Evolutionary conservation across 1,140 invertebrate species (phyloP).

Genomic region (Monochamus saltuarius): DNA sequence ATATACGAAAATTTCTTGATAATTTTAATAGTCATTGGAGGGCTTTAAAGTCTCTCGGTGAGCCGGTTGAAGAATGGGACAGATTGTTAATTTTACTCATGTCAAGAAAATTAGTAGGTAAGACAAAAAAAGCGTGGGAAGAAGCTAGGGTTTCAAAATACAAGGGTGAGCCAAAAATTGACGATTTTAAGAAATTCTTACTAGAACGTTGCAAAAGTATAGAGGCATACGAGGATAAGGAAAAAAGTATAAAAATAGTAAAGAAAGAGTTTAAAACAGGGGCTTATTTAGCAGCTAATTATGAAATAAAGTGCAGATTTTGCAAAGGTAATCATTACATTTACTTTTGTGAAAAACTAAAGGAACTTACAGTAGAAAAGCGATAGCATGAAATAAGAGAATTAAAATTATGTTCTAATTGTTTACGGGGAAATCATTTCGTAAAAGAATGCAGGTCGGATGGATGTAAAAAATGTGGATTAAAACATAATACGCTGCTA

Average conservation of each 20-base stretch:
- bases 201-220: background rate
- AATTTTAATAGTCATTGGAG: slow-evolving; percentile 26
- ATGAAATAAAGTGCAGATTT: background rate
- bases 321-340: background rate
- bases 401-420: slow-evolving; percentile 13
- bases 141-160: background rate
- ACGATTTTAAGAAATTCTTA: background rate
- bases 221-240: background rate
- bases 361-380: background rate
- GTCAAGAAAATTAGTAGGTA: slow-evolving; percentile 4
- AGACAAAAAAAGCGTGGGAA: slow-evolving; percentile 5
- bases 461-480: slow-evolving; percentile 20
- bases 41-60: slow-evolving; percentile 21
- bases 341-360: slow-evolving; percentile 2
- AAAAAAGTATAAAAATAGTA: background rate
- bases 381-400: background rate
- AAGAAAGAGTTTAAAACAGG: background rate
- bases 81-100: slow-evolving; percentile 24
- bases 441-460: slow-evolving; percentile 13
- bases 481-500: slow-evolving; percentile 24
- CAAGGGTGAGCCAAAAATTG: background rate
- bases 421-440: slow-evolving; percentile 17
- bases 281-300: background rate
- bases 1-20: slow-evolving; percentile 26
- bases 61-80: slow-evolving; percentile 32